Conservation (phyloP, 2,888 invertebrate species). For the Nomada ruficornis region DNA sequence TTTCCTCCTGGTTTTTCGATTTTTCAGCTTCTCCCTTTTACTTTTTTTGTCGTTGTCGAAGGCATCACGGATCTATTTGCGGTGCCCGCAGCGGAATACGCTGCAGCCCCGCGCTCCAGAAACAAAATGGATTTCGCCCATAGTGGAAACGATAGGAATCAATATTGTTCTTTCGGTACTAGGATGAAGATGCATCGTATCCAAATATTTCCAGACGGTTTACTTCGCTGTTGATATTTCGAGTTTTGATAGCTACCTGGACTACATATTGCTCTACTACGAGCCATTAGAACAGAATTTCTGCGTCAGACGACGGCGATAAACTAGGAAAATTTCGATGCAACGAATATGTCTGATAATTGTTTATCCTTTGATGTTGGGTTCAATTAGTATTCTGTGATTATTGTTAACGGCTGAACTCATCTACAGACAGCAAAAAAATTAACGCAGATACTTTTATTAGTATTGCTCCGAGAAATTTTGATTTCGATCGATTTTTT, state of each 20-base stretch:
- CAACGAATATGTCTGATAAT: slow-evolving; percentile 18
- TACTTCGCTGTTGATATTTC: slow-evolving; percentile 32
- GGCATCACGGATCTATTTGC: slow-evolving; percentile 44
- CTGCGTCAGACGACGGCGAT: slow-evolving; percentile 32
- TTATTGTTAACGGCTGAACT: too few relatives aligned
- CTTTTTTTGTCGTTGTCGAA: slow-evolving; percentile 45
- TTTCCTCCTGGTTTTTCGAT: background rate
- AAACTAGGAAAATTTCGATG: slow-evolving; percentile 43
- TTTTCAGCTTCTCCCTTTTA: background rate
- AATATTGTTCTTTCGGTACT: slow-evolving; percentile 46
- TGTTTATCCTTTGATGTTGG: background rate
- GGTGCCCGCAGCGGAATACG: slow-evolving; percentile 31
- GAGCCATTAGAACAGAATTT: slow-evolving; percentile 28
- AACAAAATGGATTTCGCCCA: slow-evolving; percentile 50
- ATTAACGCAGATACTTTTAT: too few relatives aligned
- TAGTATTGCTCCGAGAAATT: too few relatives aligned
- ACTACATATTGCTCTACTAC: background rate
- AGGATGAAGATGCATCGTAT: slow-evolving; percentile 35
- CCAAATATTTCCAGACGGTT: slow-evolving; percentile 58
- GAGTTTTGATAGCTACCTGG: background rate
- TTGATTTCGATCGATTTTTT: too few relatives aligned
- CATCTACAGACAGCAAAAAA: too few relatives aligned
- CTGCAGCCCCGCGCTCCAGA: slow-evolving; percentile 15
- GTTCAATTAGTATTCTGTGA: too few relatives aligned
- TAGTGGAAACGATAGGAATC: slow-evolving; percentile 58